Percentiles rank a stretch among this genome's conserved stretches.
Evolutionary conservation across 2,113 vertebrate species (phyloP).

Genomic region (Mustela nigripes): DNA sequence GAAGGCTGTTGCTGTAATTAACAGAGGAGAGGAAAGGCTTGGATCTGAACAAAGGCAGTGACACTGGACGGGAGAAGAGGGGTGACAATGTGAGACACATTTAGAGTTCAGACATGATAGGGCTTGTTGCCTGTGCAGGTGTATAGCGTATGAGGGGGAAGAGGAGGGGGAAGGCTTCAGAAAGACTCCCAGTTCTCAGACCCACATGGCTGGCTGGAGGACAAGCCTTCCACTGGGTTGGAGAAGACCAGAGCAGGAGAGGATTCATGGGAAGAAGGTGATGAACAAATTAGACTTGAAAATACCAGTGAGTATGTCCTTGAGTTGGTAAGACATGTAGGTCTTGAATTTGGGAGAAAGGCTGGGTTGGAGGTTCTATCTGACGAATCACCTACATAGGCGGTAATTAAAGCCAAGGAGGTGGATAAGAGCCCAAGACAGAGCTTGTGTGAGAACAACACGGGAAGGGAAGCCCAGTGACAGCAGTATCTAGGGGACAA

Average conservation of each 20-base stretch:
- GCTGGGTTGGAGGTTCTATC: not conserved
- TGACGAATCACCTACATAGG: not conserved
- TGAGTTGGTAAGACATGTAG: not conserved
- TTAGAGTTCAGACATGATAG: not conserved
- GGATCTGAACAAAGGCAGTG: not conserved
- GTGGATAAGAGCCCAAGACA: fast-evolving
- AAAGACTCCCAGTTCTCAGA: not conserved
- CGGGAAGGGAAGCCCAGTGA: not conserved
- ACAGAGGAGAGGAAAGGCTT: not conserved
- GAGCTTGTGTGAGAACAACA: not conserved
- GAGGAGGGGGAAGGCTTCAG: not conserved
- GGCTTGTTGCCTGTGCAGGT: not conserved
- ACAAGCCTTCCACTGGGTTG: not conserved
- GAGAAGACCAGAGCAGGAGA: not conserved
- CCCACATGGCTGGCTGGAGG: not conserved
- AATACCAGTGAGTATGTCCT: not conserved
- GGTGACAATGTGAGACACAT: not conserved
- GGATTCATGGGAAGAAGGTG: not conserved
- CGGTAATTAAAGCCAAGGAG: not conserved
- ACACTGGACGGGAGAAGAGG: not conserved
- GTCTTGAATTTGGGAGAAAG: not conserved
- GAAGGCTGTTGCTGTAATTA: not conserved
- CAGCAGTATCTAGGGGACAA: not conserved
- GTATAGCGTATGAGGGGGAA: too few relatives aligned
- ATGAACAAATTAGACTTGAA: not conserved